phyloP scores from a whole-genome alignment of 1,140 invertebrate genomes.

The Rhizoglyphus robini region DNA sequence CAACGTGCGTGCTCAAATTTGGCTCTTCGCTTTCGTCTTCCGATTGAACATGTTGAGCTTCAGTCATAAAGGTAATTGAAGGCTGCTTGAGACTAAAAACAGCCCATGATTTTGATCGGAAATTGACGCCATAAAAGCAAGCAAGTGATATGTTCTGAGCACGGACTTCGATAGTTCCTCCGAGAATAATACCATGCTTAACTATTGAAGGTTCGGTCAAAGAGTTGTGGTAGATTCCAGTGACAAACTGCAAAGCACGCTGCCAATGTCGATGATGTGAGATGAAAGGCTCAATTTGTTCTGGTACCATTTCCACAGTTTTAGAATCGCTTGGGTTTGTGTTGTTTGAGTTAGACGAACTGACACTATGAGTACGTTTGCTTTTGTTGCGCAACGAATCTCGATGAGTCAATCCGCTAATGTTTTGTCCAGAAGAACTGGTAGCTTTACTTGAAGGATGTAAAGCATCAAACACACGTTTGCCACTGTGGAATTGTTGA shows the following conservation, averaged over 20 bases:
- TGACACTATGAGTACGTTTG: background rate
- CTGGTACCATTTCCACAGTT: background rate
- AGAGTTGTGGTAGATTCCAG: no score
- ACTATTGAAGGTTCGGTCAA: conserved; percentile 55
- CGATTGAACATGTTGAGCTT: conserved; percentile 60
- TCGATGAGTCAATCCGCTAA: conserved; percentile 27
- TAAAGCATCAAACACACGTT: conserved; percentile 68
- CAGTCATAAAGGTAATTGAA: conserved; percentile 84
- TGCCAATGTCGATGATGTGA: conserved; percentile 87
- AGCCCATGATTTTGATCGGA: conserved; percentile 92
- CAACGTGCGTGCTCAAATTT: conserved; percentile 36
- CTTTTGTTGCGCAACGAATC: conserved; percentile 2
- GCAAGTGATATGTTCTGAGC: conserved; percentile 79
- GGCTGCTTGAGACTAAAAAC: conserved; percentile 86
- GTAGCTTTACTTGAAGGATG: conserved; percentile 34
- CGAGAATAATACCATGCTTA: conserved; percentile 68
- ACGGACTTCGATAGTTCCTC: conserved; percentile 79
- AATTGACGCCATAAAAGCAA: conserved; percentile 94
- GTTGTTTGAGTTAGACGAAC: background rate
- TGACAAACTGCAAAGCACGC: conserved; percentile 53
- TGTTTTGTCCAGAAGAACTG: conserved; percentile 27
- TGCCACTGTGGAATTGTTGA: conserved; percentile 84
- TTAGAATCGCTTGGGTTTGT: background rate
- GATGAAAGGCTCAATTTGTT: background rate
- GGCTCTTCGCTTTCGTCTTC: background rate